Conservation (phyloP, 2,888 invertebrate species). For the Cephus sareptanus region DNA sequence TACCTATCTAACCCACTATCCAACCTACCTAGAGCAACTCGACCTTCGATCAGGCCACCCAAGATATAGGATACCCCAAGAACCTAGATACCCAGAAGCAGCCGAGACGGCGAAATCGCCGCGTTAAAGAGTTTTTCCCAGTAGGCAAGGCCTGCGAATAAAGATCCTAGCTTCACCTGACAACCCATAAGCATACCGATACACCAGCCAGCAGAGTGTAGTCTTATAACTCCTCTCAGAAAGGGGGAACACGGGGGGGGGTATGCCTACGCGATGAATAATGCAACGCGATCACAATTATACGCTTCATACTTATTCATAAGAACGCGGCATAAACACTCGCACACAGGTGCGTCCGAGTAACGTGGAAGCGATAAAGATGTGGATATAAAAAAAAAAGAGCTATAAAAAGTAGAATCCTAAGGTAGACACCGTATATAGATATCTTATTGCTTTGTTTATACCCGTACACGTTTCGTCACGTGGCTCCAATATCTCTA, state of each 20-base stretch:
- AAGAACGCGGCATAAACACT: slow-evolving; percentile 34
- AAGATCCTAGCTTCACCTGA: neutral
- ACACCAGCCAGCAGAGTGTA: neutral
- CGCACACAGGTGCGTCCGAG: slow-evolving; percentile 13
- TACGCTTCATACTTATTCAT: slow-evolving; percentile 44
- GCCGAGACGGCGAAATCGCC: slow-evolving; percentile 30
- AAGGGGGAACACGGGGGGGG: neutral
- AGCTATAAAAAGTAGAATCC: neutral
- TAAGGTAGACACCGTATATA: neutral
- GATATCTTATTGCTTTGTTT: neutral
- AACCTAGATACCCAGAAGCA: neutral
- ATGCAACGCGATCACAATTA: slow-evolving; percentile 53
- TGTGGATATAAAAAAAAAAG: neutral
- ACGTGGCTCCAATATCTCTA: neutral
- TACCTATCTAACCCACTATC: neutral
- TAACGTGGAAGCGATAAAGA: neutral
- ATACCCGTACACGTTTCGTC: neutral
- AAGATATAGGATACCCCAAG: neutral
- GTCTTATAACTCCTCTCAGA: neutral
- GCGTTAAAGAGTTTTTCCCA: slow-evolving; percentile 43
- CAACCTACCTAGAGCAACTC: slow-evolving; percentile 23
- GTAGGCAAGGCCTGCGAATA: slow-evolving; percentile 49
- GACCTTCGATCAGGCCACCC: slow-evolving; percentile 27
- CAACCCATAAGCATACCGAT: neutral
- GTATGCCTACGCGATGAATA: slow-evolving; percentile 43